phyloP scores from a whole-genome alignment of 2,888 invertebrate species.

The Flexamia atlantica region DNA sequence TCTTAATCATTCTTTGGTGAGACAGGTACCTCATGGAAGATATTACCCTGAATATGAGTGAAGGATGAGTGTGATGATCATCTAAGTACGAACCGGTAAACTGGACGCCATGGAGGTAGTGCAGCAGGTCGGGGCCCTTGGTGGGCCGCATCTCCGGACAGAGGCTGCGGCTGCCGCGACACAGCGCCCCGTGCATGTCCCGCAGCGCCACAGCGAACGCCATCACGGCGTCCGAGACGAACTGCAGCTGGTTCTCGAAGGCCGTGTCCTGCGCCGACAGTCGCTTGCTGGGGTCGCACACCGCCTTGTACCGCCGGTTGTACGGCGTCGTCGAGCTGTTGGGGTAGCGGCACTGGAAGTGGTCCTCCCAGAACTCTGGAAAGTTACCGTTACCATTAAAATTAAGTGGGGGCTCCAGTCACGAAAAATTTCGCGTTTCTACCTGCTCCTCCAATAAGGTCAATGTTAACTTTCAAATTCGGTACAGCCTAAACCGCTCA shows the following conservation, averaged over 20 bases:
- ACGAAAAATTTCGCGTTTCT: too few species aligned
- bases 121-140: constrained; percentile 91
- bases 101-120: constrained; percentile 90
- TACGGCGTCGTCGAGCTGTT: constrained; percentile 90
- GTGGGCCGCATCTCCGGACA: constrained; percentile 95
- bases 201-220: constrained; percentile 90
- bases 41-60: too few species aligned
- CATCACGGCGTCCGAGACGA: constrained; percentile 97
- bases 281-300: constrained; percentile 88
- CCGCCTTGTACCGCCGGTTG: constrained; percentile 83
- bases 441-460: too few species aligned
- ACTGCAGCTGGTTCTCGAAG: constrained; percentile 96
- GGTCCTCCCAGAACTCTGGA: constrained; percentile 96
- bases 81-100: constrained; percentile 93
- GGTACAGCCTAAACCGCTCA: too few species aligned
- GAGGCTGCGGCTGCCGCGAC: constrained; percentile 79
- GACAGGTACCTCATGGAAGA: too few species aligned
- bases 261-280: constrained; percentile 87
- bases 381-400: too few species aligned
- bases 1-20: too few species aligned
- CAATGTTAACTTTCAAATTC: too few species aligned
- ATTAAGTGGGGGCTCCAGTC: too few species aligned
- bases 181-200: constrained; percentile 91
- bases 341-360: constrained; percentile 92
- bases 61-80: too few species aligned